Evolutionary conservation across 2,888 invertebrate species (phyloP), one percentile per base, ranked within the genome.

Genomic region (Trissoscelio sp.): DNA sequence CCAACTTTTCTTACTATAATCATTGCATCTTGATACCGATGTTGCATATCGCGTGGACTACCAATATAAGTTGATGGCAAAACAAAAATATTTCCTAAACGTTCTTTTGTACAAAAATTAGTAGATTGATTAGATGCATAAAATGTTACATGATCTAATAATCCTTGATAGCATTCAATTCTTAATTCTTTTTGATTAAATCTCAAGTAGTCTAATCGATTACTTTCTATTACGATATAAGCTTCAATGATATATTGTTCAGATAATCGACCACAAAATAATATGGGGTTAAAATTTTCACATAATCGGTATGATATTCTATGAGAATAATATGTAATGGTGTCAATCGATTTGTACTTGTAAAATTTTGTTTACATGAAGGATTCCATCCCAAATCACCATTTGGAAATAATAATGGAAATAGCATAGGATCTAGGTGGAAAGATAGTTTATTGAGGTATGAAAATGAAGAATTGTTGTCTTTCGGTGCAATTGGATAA

Each of bases 171-270:
- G 20, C 22, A 60, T 34, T 55, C 55, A 34, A 55, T 55, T 55
- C 39, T 60, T 42, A 58, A 42, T 14, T 58, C 20, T 3, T 58
- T 24, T 58, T 22, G 22, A 37, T 58, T 58, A 24, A 7, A 58
- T 24, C 14, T 39, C 22, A 58, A n/a, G 42, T n/a, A 58, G 22
- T 58, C 18, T 22, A 58, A 24, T 42, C 58, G 9, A 12, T 58
- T n/a, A 39, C 14, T 42, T 14, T 58, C 58, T 22, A 58, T 58
- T 2, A 39, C n/a, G 6, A 42, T 42, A 60, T 60, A 44, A 31
- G 62, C 62, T 31, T 62, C 44, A 62, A 62, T 46, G 7, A 62
- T 14, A 18, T 62, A 62, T 22, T 62, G 62, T 31, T 62, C 46
- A 18, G 62, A 46, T 46, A 62, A 62, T 6, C 46, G 20, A 16